Conservation (phyloP, 2,888 invertebrate species). For the Clepsis dumicolana region DNA sequence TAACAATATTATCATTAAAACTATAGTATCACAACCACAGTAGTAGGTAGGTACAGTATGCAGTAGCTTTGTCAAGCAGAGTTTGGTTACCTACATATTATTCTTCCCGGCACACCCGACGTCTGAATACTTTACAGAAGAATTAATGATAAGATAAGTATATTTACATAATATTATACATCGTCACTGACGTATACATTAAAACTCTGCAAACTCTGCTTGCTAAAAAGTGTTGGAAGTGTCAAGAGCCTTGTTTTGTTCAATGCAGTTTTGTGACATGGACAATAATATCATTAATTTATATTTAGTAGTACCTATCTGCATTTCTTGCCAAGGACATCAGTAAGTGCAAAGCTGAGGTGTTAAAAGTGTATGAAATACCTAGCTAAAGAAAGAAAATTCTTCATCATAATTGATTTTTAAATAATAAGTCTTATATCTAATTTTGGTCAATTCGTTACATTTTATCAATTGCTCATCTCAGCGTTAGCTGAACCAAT, state of each 20-base stretch:
- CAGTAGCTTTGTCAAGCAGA: background rate
- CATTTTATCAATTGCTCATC: slow-evolving; percentile 27
- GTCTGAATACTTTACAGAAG: too few relatives aligned
- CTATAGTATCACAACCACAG: slow-evolving; percentile 4
- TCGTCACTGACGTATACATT: too few relatives aligned
- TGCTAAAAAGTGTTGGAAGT: too few relatives aligned
- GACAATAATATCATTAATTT: background rate
- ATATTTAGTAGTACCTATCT: background rate
- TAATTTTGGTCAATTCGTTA: slow-evolving; percentile 38
- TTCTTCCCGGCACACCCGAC: too few relatives aligned
- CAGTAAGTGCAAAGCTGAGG: background rate
- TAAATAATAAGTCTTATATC: slow-evolving; percentile 19
- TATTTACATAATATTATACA: too few relatives aligned
- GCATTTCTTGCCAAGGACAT: background rate
- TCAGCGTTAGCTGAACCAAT: background rate
- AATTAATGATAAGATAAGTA: too few relatives aligned
- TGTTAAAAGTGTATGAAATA: too few relatives aligned
- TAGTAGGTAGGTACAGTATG: background rate
- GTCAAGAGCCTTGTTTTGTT: too few relatives aligned
- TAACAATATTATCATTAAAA: background rate
- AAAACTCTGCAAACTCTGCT: too few relatives aligned
- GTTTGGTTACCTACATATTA: too few relatives aligned
- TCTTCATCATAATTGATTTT: background rate
- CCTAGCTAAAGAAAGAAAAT: slow-evolving; percentile 13
- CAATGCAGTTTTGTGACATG: too few relatives aligned